Conservation (phyloP, 2,888 invertebrate genomes). For the Atethmia centrago region DNA sequence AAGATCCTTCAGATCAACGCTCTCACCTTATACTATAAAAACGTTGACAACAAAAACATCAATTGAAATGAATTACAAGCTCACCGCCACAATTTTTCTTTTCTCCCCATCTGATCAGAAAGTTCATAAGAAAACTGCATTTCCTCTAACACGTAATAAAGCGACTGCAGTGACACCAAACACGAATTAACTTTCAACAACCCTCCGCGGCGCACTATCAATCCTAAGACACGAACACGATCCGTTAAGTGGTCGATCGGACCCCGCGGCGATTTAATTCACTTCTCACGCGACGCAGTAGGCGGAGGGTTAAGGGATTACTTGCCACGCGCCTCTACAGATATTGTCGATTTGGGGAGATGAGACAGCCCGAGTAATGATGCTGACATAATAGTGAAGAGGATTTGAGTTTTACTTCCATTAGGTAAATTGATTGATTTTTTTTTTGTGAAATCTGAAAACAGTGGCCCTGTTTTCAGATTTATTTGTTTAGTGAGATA, state of each 20-base stretch:
- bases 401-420: slow-evolving; percentile 69
- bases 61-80: slow-evolving; percentile 37
- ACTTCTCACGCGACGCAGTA: slow-evolving; percentile 87
- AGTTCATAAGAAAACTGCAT: slow-evolving; percentile 82
- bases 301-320: slow-evolving; percentile 87
- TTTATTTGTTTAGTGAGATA: background rate
- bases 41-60: background rate
- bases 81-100: slow-evolving; percentile 13
- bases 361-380: slow-evolving; percentile 84
- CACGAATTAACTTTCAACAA: slow-evolving; percentile 89
- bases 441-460: background rate
- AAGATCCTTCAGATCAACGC: background rate
- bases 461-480: background rate
- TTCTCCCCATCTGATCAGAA: slow-evolving; percentile 60
- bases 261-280: slow-evolving; percentile 85
- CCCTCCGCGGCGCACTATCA: slow-evolving; percentile 83
- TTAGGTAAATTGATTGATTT: slow-evolving; percentile 40
- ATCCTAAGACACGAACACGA: slow-evolving; percentile 86
- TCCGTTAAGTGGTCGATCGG: slow-evolving; percentile 86
- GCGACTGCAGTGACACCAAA: slow-evolving; percentile 87
- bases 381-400: slow-evolving; percentile 75
- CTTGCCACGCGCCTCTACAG: slow-evolving; percentile 87
- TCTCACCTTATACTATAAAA: background rate
- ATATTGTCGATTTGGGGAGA: slow-evolving; percentile 87
- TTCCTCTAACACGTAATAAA: slow-evolving; percentile 84